Evolutionary conservation across 2,888 invertebrate species (phyloP), one percentile per base, ranked within the genome.

Genomic region (Teinopalpus imperialis): DNA sequence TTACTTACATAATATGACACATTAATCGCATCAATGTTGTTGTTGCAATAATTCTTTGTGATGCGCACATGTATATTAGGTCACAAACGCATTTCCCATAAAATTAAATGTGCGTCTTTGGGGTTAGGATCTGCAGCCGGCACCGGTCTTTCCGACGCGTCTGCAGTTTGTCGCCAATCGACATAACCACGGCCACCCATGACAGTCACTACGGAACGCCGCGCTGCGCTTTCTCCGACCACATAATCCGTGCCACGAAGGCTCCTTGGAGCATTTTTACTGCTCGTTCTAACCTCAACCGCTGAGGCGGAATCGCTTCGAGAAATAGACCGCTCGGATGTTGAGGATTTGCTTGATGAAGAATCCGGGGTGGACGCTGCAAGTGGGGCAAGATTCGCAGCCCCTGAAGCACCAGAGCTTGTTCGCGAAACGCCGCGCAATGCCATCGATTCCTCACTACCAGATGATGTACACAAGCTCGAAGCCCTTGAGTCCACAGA

Each of bases 151-250:
- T 91, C 91, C 1, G 89, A 82, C 14, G 91, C 87, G 69, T 93
- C 92, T 63, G 93, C 92, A 9, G 93, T 91, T 63, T 95, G 95
- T 43, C 95, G 90, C 93, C 95, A 95, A 80, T 95, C 95, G 12
- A 95, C 92, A 68, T 97, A 97, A 1, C 97, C 97, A 6, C 96
- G 90, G 1, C 97, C 97, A 0, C 97, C 97, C 90, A 95, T 95
- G 39, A 97, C 81, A 0, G 96, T 95, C 29, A 97, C 92, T 14
- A 97, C 93, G 0, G 97, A 97, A 49, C 94, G 88, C 54, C 94
- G 75, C 51, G 91, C 90, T 61, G 90, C 54, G 63, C 90, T 66
- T 56, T 76, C 74, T 26, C 88, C 73, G 53, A 88, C 65, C 43
- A 77, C 71, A 52, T 83, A 85, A 55, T 86, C 83, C 3, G 81